Base-by-base conservation (phyloP, 2,888 invertebrate genomes). In the Liopterus haemorrhoidalis region DNA sequence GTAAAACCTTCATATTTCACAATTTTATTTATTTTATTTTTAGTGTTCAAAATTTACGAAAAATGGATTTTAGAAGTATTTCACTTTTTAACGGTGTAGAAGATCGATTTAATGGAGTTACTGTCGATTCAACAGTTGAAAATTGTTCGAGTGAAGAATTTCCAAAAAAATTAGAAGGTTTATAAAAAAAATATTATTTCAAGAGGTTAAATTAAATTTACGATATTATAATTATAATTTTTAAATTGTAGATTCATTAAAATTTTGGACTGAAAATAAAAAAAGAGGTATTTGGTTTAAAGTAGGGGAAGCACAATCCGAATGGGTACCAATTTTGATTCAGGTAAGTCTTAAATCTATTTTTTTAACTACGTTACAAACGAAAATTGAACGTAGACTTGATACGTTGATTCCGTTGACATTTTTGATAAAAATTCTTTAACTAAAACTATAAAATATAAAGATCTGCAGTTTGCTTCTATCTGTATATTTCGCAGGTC, bases 231-330 rank as follows among this genome's bases (percentile, higher is more conserved):
- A 37, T 50, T 19, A 35, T 40, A 39, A 35, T 41, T 37, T 27
- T 51, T 35, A 21, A 38, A 46, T 63, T 74, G 32, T 62, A 90
- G 89, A 74, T 55, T 88, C 89, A 0, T 61, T 89, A 21, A 66
- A 70, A 25, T 68, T 70, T 55, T 91, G 90, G 90, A 67, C 59
- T 30, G 66, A 71, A 28, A 73, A 75, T 39, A 75, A 76, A 8
- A 78, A 74, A 55, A 72, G 85, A 44, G 81, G 83, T 18, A 78
- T 89, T 54, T 92, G 91, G 91, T 89, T 91, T 62, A 79, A 79
- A 62, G 80, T 92, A 0, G 69, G 78, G 58, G 75, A 81, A 28
- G 68, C 76, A 49, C 78, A 88, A 59, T 72, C 83, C 3, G 73
- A 74, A 11, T 85, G 85, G 84, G 77, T 92, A 24, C 89, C 90